Evolutionary conservation across 1,140 invertebrate genomes (phyloP).

Genomic region (Sycophila sp.): DNA sequence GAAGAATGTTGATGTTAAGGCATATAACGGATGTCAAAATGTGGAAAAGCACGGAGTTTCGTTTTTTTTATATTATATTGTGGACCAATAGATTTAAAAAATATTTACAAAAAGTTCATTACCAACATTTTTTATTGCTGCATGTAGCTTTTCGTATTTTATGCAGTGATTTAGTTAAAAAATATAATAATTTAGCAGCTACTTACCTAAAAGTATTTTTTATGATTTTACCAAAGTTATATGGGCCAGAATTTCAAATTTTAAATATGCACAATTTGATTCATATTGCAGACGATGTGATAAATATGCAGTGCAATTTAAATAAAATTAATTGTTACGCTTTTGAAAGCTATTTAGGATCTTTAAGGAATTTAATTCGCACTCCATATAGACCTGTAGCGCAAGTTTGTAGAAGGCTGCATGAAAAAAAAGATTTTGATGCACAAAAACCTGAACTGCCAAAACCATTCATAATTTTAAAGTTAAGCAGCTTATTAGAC

Average conservation of each 20-base stretch:
- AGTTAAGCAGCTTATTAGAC: too few relatives aligned
- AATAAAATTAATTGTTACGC: conserved; percentile 37
- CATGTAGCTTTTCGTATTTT: conserved; percentile 34
- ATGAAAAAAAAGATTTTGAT: too few relatives aligned
- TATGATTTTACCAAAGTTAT: conserved; percentile 11
- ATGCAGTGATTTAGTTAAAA: conserved; percentile 5
- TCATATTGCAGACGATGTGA: conserved; percentile 38
- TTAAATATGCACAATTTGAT: conserved; percentile 40
- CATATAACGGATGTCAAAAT: background rate
- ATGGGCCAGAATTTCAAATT: conserved; percentile 33
- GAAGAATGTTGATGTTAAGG: conserved; percentile 17
- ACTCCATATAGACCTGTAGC: conserved; percentile 31
- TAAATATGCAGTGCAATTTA: conserved; percentile 22
- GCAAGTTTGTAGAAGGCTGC: conserved; percentile 9
- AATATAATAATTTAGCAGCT: conserved; percentile 29
- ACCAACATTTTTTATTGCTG: conserved; percentile 42
- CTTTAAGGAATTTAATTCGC: conserved; percentile 33
- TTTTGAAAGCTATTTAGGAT: conserved; percentile 38
- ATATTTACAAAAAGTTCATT: conserved; percentile 28
- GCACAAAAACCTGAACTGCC: too few relatives aligned
- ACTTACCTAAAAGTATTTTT: conserved; percentile 33
- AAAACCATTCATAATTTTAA: too few relatives aligned
- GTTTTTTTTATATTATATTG: conserved; percentile 43
- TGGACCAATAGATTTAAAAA: conserved; percentile 22
- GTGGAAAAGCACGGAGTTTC: conserved; percentile 42